Conservation (phyloP, 2,113 vertebrate genomes). For the Cygnus atratus region DNA sequence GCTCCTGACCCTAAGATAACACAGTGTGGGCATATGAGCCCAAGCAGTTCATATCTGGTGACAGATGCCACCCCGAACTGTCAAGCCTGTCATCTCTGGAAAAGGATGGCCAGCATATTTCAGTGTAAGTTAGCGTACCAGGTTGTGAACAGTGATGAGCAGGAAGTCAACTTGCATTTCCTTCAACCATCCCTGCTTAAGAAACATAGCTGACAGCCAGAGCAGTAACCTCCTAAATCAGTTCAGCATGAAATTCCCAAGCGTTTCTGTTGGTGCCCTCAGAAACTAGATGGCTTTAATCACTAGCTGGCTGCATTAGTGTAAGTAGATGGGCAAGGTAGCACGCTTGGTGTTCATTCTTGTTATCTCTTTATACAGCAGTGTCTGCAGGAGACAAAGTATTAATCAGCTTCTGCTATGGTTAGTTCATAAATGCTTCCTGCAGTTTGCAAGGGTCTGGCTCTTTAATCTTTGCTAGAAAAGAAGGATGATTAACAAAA, state of each 20-base stretch:
- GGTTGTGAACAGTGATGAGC: background rate
- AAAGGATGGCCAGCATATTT: constrained; percentile 18
- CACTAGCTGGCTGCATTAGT: background rate
- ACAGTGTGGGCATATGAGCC: background rate
- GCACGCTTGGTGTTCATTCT: background rate
- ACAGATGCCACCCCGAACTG: background rate
- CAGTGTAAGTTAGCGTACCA: background rate
- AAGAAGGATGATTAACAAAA: constrained; percentile 16
- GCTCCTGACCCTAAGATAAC: background rate
- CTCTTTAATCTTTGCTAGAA: constrained; percentile 23
- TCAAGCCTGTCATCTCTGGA: background rate
- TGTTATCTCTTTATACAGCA: constrained; percentile 19
- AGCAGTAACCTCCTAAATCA: constrained; percentile 28
- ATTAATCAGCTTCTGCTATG: constrained; percentile 1
- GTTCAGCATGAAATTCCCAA: constrained; percentile 35
- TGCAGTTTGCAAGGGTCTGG: background rate
- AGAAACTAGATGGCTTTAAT: constrained; percentile 14
- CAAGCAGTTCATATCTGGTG: background rate
- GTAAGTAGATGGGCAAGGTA: constrained; percentile 1
- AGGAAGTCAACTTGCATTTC: background rate
- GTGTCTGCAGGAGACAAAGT: background rate
- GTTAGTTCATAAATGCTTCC: constrained; percentile 24
- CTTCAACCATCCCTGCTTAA: background rate
- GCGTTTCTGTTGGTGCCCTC: background rate
- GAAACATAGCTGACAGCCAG: constrained; percentile 14